These are phyloP conservation scores for Melanotaenia pygmaea DNA, from an alignment of 2,797 vertebrate species.

Conservation along the genomic window DNA sequence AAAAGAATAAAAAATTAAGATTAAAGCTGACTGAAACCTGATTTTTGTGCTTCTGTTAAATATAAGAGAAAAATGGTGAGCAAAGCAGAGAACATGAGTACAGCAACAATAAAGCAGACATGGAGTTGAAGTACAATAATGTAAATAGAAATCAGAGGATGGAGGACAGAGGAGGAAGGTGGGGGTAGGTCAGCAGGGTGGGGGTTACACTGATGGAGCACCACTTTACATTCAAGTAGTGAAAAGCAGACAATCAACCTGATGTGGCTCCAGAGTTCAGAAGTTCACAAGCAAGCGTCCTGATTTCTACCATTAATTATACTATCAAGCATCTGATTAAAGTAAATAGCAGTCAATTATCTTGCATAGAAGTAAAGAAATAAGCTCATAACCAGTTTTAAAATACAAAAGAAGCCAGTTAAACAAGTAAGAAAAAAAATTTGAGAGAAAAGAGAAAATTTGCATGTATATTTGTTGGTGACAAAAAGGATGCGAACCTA, in stretches of 20 bases:
- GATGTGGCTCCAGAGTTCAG: conserved; percentile 54
- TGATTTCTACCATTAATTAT: conserved; percentile 45
- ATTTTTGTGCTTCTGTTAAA: neutral
- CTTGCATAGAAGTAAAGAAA: conserved; percentile 15
- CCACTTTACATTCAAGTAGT: conserved; percentile 64
- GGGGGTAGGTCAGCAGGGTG: conserved; percentile 24
- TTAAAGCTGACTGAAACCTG: neutral
- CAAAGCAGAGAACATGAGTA: conserved; percentile 14
- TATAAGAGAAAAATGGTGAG: conserved; percentile 16
- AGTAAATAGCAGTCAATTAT: conserved; percentile 20
- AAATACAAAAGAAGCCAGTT: neutral
- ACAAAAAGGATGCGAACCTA: neutral
- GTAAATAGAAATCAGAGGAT: conserved; percentile 35
- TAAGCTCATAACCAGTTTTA: conserved; percentile 1
- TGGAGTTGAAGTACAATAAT: conserved; percentile 40
- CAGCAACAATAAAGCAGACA: conserved; percentile 28
- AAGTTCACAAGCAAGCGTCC: conserved; percentile 52
- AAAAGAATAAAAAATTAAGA: neutral
- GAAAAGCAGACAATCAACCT: conserved; percentile 70
- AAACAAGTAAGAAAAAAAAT: neutral
- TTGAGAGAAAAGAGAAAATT: neutral
- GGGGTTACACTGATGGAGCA: conserved; percentile 57
- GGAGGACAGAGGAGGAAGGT: conserved; percentile 18
- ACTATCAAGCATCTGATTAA: conserved; percentile 42
- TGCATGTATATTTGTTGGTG: neutral